Base-by-base conservation (phyloP, 1,140 invertebrate species). In the Hycleus cichorii region DNA sequence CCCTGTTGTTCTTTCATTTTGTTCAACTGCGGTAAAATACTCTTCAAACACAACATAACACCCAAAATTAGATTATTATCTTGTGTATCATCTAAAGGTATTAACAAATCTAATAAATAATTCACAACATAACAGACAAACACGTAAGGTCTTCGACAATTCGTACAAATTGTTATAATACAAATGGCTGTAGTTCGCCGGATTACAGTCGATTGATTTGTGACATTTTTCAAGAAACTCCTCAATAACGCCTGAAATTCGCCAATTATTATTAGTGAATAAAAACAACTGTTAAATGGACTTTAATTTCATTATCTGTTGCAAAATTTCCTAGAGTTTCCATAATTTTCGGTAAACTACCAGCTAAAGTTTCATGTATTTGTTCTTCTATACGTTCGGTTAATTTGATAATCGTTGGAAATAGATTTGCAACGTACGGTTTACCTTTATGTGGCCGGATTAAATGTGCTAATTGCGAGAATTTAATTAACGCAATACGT, bases 281-380 rank as follows among this genome's bases (percentile, higher is more conserved):
- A 10, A 12, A 26, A 45, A 39, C 8, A 32, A 4, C 11, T 45
- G 26, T 5, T 38, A 38, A 52, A 25, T 43, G 71, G 75, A 87
- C 85, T 76, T 88, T 88, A n/a, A 88, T 79, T 73, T 91, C 87
- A 69, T 81, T 82, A 66, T 92, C 89, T 63, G 79, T 83, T 47
- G 86, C 82, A 75, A 88, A 91, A 48, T 77, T 76, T 54, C 88
- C 88, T 10, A 91, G 73, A 45, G 81, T 77, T 65, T 82, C 80
- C 64, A 87, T 81, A 48, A 91, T 87, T 70, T 88, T 81, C 42
- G 78, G 77, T 65, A 91, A 77, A 48, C 85, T 78, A 62, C 76
- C 71, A 2, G 83, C 78, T 9, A 91, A 69, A 5, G 86, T 88
- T 74, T 91, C 89, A 67, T 88, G 83, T 9, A 91, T 76, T 25